Conservation (phyloP, 92 coral and sea anemone species). For the Epizoanthus scotinus region DNA sequence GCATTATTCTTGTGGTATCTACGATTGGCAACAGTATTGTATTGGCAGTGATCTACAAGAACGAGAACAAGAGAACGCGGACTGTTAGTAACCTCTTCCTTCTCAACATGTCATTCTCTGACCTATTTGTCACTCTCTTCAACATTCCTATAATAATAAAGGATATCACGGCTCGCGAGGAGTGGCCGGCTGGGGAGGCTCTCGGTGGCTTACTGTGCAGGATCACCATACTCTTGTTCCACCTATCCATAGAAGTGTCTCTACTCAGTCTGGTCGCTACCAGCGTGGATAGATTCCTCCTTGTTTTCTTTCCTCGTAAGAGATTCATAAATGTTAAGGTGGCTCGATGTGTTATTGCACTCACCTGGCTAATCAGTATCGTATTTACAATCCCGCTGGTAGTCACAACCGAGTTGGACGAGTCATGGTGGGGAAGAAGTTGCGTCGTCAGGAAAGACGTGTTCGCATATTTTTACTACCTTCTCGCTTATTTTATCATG, state of each 20-base stretch:
- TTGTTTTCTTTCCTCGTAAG: constrained; percentile 67
- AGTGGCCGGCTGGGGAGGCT: constrained; percentile 61
- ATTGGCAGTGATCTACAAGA: constrained; percentile 59
- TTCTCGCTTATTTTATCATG: constrained; percentile 33
- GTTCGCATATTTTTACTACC: neutral
- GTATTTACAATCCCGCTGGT: constrained; percentile 54
- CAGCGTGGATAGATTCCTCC: constrained; percentile 69
- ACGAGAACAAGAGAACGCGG: constrained; percentile 59
- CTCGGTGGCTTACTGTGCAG: constrained; percentile 58
- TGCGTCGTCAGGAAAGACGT: constrained; percentile 16
- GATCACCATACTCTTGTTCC: constrained; percentile 35
- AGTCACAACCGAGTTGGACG: constrained; percentile 20
- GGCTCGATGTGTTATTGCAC: constrained; percentile 40
- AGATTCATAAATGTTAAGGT: constrained; percentile 36
- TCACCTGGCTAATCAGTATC: constrained; percentile 46
- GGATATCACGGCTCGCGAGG: constrained; percentile 16
- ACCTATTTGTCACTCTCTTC: constrained; percentile 52
- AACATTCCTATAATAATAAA: constrained; percentile 48
- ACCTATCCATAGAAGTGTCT: constrained; percentile 57
- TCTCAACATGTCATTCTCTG: constrained; percentile 62
- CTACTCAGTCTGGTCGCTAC: constrained; percentile 57
- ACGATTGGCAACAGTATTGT: constrained; percentile 57
- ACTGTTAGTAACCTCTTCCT: constrained; percentile 68
- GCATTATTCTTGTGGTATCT: constrained; percentile 35
- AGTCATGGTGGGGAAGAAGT: constrained; percentile 21